These are phyloP conservation scores for Lepus americanus DNA, from an alignment of 2,113 vertebrate genomes.

Conservation along the genomic window DNA sequence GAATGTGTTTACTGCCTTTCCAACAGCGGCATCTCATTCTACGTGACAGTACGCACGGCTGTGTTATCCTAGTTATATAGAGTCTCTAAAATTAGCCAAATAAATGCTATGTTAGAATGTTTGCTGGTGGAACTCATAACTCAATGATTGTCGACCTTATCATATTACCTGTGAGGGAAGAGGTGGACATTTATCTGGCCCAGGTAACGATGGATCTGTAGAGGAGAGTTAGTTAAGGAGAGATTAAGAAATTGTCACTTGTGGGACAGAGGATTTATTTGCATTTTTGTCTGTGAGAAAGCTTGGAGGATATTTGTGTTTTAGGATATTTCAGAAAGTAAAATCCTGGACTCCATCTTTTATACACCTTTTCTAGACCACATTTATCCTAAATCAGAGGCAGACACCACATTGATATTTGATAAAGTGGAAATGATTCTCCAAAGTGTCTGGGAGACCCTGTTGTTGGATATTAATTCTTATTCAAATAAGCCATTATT, in stretches of 20 bases:
- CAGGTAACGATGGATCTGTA: not conserved
- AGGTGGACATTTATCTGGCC: not conserved
- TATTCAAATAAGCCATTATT: not conserved
- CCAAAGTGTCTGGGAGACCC: not conserved
- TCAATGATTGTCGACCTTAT: not conserved
- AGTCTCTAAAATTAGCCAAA: not conserved
- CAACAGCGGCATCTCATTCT: not conserved
- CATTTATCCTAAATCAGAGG: slow-evolving; percentile 25
- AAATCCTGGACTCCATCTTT: not conserved
- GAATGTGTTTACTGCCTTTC: not conserved
- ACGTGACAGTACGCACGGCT: not conserved
- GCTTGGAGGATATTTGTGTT: slow-evolving; percentile 13
- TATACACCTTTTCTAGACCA: not conserved
- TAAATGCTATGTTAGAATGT: slow-evolving; percentile 14
- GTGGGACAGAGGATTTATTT: not conserved
- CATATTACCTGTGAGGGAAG: not conserved
- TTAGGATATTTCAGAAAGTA: slow-evolving; percentile 44
- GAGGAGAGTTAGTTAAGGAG: slow-evolving; percentile 23
- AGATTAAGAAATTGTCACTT: slow-evolving; percentile 15
- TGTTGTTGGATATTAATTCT: not conserved
- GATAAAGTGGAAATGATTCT: not conserved
- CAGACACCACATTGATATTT: not conserved
- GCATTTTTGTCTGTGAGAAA: slow-evolving; percentile 25
- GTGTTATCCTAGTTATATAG: not conserved
- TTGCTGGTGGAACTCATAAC: not conserved